phyloP scores from a whole-genome alignment of 2,888 invertebrate genomes.

The Zygaena filipendulae region DNA sequence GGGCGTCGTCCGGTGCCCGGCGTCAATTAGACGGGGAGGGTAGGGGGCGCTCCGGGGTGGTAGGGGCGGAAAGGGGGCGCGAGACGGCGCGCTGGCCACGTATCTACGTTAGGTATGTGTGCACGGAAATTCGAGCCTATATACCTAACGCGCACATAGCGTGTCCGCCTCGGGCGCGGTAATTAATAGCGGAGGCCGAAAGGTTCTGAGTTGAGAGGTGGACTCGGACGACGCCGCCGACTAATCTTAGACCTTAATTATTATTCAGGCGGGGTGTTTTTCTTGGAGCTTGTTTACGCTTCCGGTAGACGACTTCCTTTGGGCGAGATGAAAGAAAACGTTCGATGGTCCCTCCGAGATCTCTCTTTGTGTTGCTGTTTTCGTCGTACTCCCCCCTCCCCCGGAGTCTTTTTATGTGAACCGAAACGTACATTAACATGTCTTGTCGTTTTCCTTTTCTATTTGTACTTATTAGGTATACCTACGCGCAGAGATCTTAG shows the following conservation, averaged over 20 bases:
- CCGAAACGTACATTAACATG: not conserved
- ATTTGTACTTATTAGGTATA: too few species aligned
- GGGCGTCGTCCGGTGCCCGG: slow-evolving; percentile 50
- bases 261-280: slow-evolving; percentile 29
- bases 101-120: slow-evolving; percentile 38
- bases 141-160: slow-evolving; percentile 30
- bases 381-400: not conserved
- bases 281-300: slow-evolving; percentile 27
- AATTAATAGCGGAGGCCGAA: slow-evolving; percentile 51
- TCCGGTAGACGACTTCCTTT: slow-evolving; percentile 22
- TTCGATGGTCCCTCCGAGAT: not conserved
- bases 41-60: slow-evolving; percentile 23
- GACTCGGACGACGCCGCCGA: slow-evolving; percentile 26
- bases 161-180: slow-evolving; percentile 34
- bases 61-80: slow-evolving; percentile 26
- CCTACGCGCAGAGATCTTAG: too few species aligned
- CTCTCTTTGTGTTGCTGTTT: not conserved
- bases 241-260: slow-evolving; percentile 25
- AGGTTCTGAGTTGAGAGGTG: too few species aligned
- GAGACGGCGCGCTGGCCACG: slow-evolving; percentile 30
- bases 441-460: not conserved
- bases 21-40: slow-evolving; percentile 59
- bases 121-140: slow-evolving; percentile 56
- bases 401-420: not conserved
- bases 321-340: slow-evolving; percentile 31